Evolutionary conservation across 1,140 invertebrate genomes (phyloP).

Genomic region (Caerostris extrusa): DNA sequence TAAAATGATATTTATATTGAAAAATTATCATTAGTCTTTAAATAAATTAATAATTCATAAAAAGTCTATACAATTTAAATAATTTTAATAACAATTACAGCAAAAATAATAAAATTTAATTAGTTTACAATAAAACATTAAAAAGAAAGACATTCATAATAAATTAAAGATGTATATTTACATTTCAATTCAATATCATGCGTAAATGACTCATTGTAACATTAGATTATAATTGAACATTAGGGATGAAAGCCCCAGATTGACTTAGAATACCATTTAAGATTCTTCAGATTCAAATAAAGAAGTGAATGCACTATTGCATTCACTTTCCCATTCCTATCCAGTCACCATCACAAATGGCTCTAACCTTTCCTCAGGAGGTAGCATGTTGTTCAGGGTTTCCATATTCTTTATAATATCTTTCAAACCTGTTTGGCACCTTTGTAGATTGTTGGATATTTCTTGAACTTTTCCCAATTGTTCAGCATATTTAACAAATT

Average conservation of each 20-base stretch:
- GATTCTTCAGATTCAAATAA: slow-evolving; percentile 54
- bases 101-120: no score
- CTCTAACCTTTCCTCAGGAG: slow-evolving; percentile 91
- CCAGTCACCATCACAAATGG: slow-evolving; percentile 94
- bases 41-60: no score
- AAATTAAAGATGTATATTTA: background rate
- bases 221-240: background rate
- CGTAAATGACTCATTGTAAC: background rate
- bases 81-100: no score
- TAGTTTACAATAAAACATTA: no score
- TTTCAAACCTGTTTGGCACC: slow-evolving; percentile 91
- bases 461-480: slow-evolving; percentile 90
- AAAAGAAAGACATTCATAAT: no score
- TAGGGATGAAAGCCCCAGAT: background rate
- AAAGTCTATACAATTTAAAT: no score
- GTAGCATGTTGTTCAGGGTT: slow-evolving; percentile 91
- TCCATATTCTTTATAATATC: slow-evolving; percentile 93
- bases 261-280: background rate
- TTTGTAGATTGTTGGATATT: slow-evolving; percentile 88
- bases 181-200: background rate
- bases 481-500: slow-evolving; percentile 91
- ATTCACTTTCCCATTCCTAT: slow-evolving; percentile 77
- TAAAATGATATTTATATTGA: no score
- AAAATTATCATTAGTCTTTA: no score
- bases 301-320: slow-evolving; percentile 61